These are phyloP conservation scores for Neomonachus schauinslandi DNA, from an alignment of 2,113 vertebrate species.

Conservation along the genomic window DNA sequence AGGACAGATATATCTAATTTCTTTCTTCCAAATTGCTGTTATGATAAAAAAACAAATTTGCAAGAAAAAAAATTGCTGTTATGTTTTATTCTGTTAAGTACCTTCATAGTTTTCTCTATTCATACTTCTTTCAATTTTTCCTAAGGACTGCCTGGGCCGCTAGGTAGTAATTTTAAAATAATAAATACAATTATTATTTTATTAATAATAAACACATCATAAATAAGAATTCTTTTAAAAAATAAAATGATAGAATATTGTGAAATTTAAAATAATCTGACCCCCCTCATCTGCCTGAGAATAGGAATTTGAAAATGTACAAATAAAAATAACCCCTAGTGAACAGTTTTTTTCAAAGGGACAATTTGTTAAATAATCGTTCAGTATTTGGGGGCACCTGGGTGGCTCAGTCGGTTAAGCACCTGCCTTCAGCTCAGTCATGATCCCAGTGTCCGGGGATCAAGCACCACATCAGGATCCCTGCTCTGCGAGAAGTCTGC, in stretches of 20 bases:
- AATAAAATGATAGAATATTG: neutral
- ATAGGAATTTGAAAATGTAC: neutral
- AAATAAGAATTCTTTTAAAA: neutral
- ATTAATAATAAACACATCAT: neutral
- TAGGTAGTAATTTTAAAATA: conserved; percentile 2
- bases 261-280: neutral
- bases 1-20: neutral
- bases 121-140: neutral
- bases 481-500: neutral
- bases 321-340: neutral
- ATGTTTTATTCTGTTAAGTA: neutral
- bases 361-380: neutral
- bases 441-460: neutral
- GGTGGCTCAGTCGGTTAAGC: neutral
- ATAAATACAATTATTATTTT: neutral
- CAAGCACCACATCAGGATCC: neutral
- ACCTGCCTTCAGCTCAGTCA: neutral
- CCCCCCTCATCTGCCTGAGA: neutral
- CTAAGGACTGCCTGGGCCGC: neutral
- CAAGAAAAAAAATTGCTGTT: neutral
- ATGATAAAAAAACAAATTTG: neutral
- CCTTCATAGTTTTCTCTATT: neutral
- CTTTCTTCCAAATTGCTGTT: neutral
- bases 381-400: neutral
- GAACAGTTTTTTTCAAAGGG: neutral